Evolutionary conservation across 1,140 invertebrate species (phyloP).

Genomic region (Platyura marginata): DNA sequence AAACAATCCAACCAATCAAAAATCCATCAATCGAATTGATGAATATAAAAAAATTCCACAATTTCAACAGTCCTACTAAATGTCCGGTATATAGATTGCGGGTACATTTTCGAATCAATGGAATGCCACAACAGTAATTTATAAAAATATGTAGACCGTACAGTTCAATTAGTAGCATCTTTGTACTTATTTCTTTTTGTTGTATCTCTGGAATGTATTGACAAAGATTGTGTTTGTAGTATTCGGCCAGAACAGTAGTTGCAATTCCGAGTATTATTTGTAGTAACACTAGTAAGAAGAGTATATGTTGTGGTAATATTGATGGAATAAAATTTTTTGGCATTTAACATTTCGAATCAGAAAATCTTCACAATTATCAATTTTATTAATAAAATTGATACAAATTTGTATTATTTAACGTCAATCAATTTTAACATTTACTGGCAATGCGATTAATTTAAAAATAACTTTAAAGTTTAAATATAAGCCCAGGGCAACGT

Average conservation of each 20-base stretch:
- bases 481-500: no score
- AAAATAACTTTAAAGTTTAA: no score
- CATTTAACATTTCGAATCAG: not conserved
- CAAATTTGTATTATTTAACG: no score
- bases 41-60: slow-evolving; percentile 2
- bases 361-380: no score
- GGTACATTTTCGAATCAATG: not conserved
- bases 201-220: not conserved
- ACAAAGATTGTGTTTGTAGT: not conserved
- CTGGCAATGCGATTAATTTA: no score
- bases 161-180: not conserved
- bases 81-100: not conserved
- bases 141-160: not conserved
- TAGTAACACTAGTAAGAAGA: not conserved
- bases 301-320: no score
- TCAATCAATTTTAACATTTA: no score
- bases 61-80: not conserved
- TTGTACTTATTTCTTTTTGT: not conserved
- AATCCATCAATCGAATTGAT: not conserved
- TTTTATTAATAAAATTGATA: no score
- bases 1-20: slow-evolving; percentile 3
- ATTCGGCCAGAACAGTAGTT: not conserved
- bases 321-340: no score
- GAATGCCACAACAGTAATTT: not conserved
- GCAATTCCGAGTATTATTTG: not conserved